Evolutionary conservation across 1,140 invertebrate genomes (phyloP).

Genomic region (Theocolax elegans): DNA sequence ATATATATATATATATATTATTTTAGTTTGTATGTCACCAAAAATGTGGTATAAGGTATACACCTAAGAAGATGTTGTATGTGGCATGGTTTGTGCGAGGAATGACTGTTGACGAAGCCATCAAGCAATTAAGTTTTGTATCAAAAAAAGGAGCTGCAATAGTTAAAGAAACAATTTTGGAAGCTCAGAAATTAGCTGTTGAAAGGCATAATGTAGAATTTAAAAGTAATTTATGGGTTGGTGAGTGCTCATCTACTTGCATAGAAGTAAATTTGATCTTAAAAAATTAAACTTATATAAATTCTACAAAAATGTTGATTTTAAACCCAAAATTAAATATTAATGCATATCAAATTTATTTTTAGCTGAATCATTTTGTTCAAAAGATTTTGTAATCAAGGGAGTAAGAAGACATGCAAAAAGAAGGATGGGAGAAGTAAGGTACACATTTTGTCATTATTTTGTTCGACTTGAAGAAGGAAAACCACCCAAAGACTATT

Average conservation of each 20-base stretch:
- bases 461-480: slow-evolving; percentile 93
- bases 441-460: slow-evolving; percentile 87
- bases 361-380: slow-evolving; percentile 87
- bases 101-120: slow-evolving; percentile 92
- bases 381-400: slow-evolving; percentile 81
- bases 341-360: too few relatives aligned
- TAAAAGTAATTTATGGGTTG: slow-evolving; percentile 95
- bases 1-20: neutral
- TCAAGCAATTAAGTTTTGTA: slow-evolving; percentile 89
- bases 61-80: slow-evolving; percentile 93
- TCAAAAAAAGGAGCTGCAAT: slow-evolving; percentile 84
- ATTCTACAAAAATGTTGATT: too few relatives aligned
- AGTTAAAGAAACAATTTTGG: slow-evolving; percentile 83
- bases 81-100: slow-evolving; percentile 87
- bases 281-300: too few relatives aligned
- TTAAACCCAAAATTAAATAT: too few relatives aligned
- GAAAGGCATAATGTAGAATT: slow-evolving; percentile 94
- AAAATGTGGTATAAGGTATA: slow-evolving; percentile 87
- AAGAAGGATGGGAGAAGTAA: slow-evolving; percentile 75
- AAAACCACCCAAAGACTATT: slow-evolving; percentile 85
- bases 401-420: slow-evolving; percentile 86
- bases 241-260: slow-evolving; percentile 75
- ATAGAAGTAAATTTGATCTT: too few relatives aligned
- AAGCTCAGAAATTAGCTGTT: slow-evolving; percentile 90
- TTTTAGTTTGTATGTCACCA: slow-evolving; percentile 88